These are phyloP conservation scores for Meloe dianella DNA, from an alignment of 2,888 invertebrate genomes.

Conservation along the genomic window DNA sequence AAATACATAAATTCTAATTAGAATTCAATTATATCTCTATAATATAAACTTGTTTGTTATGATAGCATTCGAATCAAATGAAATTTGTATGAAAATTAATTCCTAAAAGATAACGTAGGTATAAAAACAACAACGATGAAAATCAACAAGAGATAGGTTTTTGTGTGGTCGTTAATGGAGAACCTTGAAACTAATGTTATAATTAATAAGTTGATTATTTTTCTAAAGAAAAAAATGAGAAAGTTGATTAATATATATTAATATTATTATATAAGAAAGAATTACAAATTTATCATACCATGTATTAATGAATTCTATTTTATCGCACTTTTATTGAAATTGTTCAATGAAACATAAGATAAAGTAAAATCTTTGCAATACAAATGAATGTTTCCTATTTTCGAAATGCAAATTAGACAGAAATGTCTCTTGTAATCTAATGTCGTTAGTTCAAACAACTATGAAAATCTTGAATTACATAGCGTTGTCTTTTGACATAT, in stretches of 20 bases:
- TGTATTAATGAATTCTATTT: too few species aligned
- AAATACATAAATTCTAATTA: constrained; percentile 16
- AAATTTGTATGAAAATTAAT: constrained; percentile 39
- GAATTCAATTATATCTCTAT: constrained; percentile 21
- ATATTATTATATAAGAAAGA: too few species aligned
- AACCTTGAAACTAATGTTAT: constrained; percentile 36
- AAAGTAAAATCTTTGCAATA: not conserved
- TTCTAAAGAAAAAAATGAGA: constrained; percentile 13
- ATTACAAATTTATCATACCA: too few species aligned
- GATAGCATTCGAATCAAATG: constrained; percentile 29
- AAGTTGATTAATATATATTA: constrained; percentile 31
- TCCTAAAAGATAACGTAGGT: constrained; percentile 27
- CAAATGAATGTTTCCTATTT: not conserved
- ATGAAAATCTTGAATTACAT: not conserved
- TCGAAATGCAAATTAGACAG: not conserved
- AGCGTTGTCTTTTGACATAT: too few species aligned
- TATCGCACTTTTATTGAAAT: too few species aligned
- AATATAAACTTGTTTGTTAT: constrained; percentile 24
- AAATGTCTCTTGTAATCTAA: not conserved
- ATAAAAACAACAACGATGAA: not conserved
- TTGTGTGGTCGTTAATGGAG: constrained; percentile 36
- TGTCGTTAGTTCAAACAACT: not conserved
- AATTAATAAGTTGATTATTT: constrained; percentile 28
- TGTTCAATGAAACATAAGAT: too few species aligned
- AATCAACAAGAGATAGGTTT: constrained; percentile 29